Evolutionary conservation across 2,888 invertebrate species (phyloP).

Genomic region (Phymatocera aterrima): DNA sequence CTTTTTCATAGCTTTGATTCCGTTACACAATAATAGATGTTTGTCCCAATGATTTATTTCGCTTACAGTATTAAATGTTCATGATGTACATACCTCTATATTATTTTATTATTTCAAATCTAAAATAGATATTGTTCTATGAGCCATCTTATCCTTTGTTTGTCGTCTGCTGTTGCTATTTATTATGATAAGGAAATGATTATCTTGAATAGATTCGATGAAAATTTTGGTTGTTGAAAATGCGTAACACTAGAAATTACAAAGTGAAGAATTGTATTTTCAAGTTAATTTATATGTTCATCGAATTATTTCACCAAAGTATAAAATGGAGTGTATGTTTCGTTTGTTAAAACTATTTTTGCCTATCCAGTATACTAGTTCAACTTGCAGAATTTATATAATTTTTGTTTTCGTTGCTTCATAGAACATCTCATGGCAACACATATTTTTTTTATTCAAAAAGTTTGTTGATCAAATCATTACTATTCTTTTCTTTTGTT

Average conservation of each 20-base stretch:
- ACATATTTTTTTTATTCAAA: not conserved
- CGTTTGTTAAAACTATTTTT: too few species aligned
- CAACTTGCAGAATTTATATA: not conserved
- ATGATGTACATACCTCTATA: not conserved
- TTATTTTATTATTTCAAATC: not conserved
- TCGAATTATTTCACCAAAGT: too few species aligned
- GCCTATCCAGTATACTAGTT: not conserved
- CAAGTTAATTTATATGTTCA: not conserved
- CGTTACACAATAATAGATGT: too few species aligned
- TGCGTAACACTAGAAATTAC: not conserved
- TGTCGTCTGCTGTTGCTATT: not conserved
- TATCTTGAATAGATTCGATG: not conserved
- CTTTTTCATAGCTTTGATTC: not conserved
- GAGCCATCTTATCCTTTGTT: not conserved
- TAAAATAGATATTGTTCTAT: not conserved
- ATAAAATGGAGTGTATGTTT: not conserved
- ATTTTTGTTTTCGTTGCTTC: not conserved
- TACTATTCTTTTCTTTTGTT: not conserved
- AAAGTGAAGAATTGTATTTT: not conserved
- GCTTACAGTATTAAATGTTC: not conserved
- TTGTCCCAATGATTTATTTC: not conserved
- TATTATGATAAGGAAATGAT: not conserved
- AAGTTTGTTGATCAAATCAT: conserved; percentile 12
- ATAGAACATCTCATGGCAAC: not conserved
- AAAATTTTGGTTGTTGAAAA: not conserved